phyloP scores from a whole-genome alignment of 2,797 vertebrate species.

The Alauda arvensis region DNA sequence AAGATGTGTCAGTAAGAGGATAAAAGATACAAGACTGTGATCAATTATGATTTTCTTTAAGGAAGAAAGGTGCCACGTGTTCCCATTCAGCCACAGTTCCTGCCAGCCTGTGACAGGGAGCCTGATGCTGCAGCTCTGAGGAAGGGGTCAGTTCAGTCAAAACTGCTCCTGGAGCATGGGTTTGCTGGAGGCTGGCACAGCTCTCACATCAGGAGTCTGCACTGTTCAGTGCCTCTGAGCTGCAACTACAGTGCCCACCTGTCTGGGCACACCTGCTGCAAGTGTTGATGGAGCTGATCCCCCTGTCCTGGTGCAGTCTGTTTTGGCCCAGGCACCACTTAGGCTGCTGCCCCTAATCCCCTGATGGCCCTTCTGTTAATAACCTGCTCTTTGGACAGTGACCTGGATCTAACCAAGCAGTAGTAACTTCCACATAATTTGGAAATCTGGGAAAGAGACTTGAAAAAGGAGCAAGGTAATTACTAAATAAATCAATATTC shows the following conservation, averaged over 20 bases:
- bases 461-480: background rate
- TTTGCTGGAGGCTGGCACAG: background rate
- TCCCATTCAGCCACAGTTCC: background rate
- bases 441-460: background rate
- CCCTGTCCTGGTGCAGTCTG: background rate
- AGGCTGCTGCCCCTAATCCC: background rate
- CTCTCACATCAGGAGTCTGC: fast-evolving
- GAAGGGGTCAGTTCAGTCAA: background rate
- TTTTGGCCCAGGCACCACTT: background rate
- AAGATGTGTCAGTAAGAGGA: background rate
- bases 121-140: background rate
- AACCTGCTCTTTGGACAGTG: background rate
- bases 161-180: fast-evolving
- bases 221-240: background rate
- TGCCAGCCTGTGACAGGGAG: background rate
- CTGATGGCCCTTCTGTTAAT: background rate
- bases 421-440: background rate
- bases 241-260: background rate
- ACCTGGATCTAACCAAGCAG: background rate
- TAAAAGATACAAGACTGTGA: background rate
- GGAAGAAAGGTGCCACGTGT: background rate
- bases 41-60: background rate
- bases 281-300: background rate
- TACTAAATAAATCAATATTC: background rate
- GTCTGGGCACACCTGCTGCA: fast-evolving